Evolutionary conservation across 2,797 vertebrate genomes (phyloP).

Genomic region (Lagocephalus sceleratus): DNA sequence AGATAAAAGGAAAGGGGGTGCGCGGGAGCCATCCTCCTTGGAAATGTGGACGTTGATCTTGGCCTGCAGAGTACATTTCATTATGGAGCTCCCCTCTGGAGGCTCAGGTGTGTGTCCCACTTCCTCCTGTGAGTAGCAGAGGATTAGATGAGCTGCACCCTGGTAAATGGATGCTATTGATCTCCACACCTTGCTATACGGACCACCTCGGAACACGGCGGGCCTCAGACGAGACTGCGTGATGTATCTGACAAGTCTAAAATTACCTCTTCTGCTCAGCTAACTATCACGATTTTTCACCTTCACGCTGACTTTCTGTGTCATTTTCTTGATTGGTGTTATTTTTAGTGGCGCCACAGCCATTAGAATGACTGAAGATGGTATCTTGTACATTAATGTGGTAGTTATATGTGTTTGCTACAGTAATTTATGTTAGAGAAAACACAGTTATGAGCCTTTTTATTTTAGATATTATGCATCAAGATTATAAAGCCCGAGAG

Average conservation of each 20-base stretch:
- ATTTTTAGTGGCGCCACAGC: slow-evolving; percentile 50
- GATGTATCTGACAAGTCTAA: slow-evolving; percentile 47
- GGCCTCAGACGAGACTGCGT: slow-evolving; percentile 51
- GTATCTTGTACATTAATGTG: slow-evolving; percentile 66
- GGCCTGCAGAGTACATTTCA: slow-evolving; percentile 72
- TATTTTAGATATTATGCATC: neutral
- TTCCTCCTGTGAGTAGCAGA: slow-evolving; percentile 53
- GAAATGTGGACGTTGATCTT: slow-evolving; percentile 42
- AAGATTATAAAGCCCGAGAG: slow-evolving; percentile 6
- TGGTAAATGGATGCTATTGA: slow-evolving; percentile 75
- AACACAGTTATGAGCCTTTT: slow-evolving; percentile 26
- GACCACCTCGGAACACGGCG: slow-evolving; percentile 56
- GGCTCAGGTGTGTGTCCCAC: slow-evolving; percentile 53
- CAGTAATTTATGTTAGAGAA: slow-evolving; percentile 53
- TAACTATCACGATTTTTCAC: slow-evolving; percentile 47
- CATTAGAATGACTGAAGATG: slow-evolving; percentile 60
- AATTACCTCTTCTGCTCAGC: slow-evolving; percentile 57
- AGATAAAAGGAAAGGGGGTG: neutral
- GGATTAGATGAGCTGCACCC: slow-evolving; percentile 73
- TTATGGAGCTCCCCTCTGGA: slow-evolving; percentile 67
- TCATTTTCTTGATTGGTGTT: slow-evolving; percentile 22
- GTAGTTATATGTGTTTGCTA: slow-evolving; percentile 46
- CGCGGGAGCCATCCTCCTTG: slow-evolving; percentile 45
- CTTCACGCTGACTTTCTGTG: slow-evolving; percentile 31
- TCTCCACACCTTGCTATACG: slow-evolving; percentile 73